Conservation (phyloP, 2,113 vertebrate genomes). For the Lepus timidus region DNA sequence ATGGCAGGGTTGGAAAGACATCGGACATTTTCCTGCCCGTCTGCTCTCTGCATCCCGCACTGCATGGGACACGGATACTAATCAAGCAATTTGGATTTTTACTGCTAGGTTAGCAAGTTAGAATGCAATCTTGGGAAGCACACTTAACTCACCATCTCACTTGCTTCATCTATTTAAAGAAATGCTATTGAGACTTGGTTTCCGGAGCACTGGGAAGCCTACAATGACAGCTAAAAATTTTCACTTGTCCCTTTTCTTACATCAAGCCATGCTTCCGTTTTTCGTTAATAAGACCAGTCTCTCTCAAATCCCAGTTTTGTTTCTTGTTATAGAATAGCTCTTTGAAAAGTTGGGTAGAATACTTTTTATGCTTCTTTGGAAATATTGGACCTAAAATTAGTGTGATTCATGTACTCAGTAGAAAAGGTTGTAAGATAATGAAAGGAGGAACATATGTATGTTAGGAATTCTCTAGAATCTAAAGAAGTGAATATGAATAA, state of each 20-base stretch:
- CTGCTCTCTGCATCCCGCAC: background rate
- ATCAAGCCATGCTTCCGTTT: slow-evolving; percentile 37
- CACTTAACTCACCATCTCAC: slow-evolving; percentile 51
- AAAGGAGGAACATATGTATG: slow-evolving; percentile 15
- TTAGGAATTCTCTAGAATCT: slow-evolving; percentile 44
- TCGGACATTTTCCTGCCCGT: background rate
- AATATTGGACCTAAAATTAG: slow-evolving; percentile 80
- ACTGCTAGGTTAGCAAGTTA: slow-evolving; percentile 64
- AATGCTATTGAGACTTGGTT: slow-evolving; percentile 72
- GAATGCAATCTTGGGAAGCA: slow-evolving; percentile 74
- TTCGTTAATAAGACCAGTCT: slow-evolving; percentile 74
- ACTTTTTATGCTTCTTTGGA: slow-evolving; percentile 72
- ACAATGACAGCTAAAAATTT: slow-evolving; percentile 63
- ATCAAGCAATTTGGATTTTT: slow-evolving; percentile 75
- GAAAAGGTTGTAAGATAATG: slow-evolving; percentile 60
- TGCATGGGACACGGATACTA: background rate
- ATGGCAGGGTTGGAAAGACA: background rate
- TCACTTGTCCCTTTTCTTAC: slow-evolving; percentile 41
- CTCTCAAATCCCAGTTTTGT: slow-evolving; percentile 64
- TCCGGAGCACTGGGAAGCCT: slow-evolving; percentile 60
- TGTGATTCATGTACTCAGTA: slow-evolving; percentile 23
- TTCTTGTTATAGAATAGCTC: slow-evolving; percentile 69
- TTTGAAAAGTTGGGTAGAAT: slow-evolving; percentile 72
- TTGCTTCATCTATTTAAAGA: slow-evolving; percentile 68
- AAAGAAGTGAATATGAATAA: slow-evolving; percentile 38